Percentiles rank a stretch among this genome's conserved stretches.
Conservation (phyloP, 2,888 invertebrate species). For the Drosophila paramelanica region DNA sequence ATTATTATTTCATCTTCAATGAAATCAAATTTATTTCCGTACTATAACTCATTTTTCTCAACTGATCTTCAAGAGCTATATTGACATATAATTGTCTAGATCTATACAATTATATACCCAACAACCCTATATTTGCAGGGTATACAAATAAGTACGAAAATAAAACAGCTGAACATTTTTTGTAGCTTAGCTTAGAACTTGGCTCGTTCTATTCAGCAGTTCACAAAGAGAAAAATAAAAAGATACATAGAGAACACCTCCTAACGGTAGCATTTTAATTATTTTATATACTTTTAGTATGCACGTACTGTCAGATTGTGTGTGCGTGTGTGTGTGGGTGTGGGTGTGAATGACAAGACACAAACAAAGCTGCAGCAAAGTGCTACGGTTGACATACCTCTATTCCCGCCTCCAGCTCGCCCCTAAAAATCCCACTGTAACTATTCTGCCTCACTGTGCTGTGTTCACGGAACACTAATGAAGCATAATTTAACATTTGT, state of each 20-base stretch:
- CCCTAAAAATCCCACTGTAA: constrained; percentile 3
- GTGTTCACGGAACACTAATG: constrained; percentile 63
- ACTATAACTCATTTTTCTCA: no score
- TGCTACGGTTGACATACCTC: constrained; percentile 51
- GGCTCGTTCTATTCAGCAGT: constrained; percentile 65
- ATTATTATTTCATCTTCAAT: no score
- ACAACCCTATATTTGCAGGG: background rate
- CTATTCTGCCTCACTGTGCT: constrained; percentile 15
- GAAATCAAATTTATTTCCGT: no score
- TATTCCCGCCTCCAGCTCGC: background rate
- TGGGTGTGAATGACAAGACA: constrained; percentile 56
- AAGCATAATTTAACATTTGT: constrained; percentile 77
- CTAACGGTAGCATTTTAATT: constrained; percentile 74
- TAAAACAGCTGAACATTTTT: constrained; percentile 62
- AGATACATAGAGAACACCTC: constrained; percentile 45
- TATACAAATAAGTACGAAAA: constrained; percentile 16
- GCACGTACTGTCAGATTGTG: constrained; percentile 20
- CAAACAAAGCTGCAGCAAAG: constrained; percentile 47
- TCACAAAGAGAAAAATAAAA: constrained; percentile 33
- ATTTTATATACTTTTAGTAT: constrained; percentile 67
- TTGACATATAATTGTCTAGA: no score
- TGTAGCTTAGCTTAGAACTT: constrained; percentile 59
- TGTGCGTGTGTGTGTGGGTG: constrained; percentile 22
- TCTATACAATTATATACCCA: background rate
- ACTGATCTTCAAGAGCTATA: no score